Conservation (phyloP, 30 jellyfish, hydroid and myxozoan species). For the Turritopsis rubra region DNA sequence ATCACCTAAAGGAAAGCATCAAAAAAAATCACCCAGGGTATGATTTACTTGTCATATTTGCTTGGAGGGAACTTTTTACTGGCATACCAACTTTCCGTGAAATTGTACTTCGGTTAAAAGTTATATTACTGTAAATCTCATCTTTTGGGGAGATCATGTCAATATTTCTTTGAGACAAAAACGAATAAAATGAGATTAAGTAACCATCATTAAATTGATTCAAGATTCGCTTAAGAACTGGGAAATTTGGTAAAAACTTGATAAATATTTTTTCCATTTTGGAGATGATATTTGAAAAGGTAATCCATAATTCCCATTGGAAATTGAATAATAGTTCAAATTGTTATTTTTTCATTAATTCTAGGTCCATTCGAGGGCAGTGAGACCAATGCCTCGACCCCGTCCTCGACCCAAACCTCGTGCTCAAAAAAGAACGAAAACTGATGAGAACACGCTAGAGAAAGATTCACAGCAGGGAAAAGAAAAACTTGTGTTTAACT, state of each 20-base stretch:
- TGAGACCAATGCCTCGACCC: conserved; percentile 16
- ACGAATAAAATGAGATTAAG: too few relatives aligned
- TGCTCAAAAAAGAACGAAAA: background rate
- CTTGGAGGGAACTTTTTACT: too few relatives aligned
- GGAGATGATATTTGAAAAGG: too few relatives aligned
- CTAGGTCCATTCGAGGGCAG: conserved; percentile 5
- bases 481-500: background rate
- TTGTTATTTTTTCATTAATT: background rate
- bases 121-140: too few relatives aligned
- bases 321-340: background rate
- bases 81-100: too few relatives aligned
- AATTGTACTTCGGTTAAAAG: too few relatives aligned
- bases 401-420: conserved; percentile 4
- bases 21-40: conserved; percentile 10
- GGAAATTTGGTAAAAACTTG: too few relatives aligned
- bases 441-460: background rate
- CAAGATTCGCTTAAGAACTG: too few relatives aligned
- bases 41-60: background rate
- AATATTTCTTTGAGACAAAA: too few relatives aligned
- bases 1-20: conserved; percentile 34
- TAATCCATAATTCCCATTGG: background rate
- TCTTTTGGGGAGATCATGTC: too few relatives aligned
- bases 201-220: too few relatives aligned
- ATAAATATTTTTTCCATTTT: too few relatives aligned
- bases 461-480: background rate